Evolutionary conservation across 2,888 invertebrate genomes (phyloP).

Genomic region (Teleiodes luculella): DNA sequence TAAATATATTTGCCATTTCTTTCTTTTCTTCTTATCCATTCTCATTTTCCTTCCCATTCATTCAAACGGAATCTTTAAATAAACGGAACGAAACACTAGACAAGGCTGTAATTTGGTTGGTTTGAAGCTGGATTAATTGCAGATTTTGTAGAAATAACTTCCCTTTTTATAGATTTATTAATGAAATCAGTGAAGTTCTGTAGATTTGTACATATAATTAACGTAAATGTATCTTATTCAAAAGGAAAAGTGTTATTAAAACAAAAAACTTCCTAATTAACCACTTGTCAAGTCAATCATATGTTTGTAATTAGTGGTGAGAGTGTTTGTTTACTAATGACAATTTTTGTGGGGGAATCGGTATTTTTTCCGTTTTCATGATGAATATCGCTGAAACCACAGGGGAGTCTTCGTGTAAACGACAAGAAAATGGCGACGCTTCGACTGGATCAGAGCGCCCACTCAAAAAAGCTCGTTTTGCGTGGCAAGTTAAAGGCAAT

Average conservation of each 20-base stretch:
- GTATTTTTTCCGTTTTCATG: constrained; percentile 33
- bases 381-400: constrained; percentile 59
- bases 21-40: no score
- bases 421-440: constrained; percentile 75
- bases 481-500: constrained; percentile 84
- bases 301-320: constrained; percentile 72
- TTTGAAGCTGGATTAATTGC: not conserved
- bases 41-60: no score
- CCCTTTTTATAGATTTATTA: not conserved
- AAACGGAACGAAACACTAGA: no score
- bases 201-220: no score
- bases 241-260: no score
- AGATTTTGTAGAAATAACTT: not conserved
- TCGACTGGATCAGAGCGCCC: constrained; percentile 75
- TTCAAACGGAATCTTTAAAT: no score
- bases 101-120: not conserved
- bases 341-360: constrained; percentile 35
- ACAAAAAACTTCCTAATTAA: constrained; percentile 45
- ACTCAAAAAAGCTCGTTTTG: constrained; percentile 82
- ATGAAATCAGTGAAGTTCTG: not conserved
- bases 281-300: constrained; percentile 69
- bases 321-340: constrained; percentile 75
- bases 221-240: no score
- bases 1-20: not conserved
- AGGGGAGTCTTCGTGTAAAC: constrained; percentile 72